Evolutionary conservation across 2,797 vertebrate genomes (phyloP), one percentile per base, ranked within the genome.

Genomic region (Hoplostethus mediterraneus): DNA sequence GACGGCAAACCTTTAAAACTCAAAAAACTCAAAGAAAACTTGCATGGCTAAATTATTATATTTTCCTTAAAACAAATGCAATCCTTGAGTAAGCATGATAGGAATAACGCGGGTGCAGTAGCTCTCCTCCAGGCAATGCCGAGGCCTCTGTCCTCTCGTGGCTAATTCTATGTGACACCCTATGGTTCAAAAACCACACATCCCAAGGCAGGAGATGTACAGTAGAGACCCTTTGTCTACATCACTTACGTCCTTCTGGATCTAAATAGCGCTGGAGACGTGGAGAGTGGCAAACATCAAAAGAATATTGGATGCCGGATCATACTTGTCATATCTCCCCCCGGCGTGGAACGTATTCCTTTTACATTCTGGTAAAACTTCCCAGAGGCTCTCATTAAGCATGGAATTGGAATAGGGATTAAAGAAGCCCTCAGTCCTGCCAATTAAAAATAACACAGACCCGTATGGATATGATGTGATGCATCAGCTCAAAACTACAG

Each of bases 151-250:
- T 16, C 10, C 40, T 63, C n/a, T 71, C 52, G 54, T 14, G 17
- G 55, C 38, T 63, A 36, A 68, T 75, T 33, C 47, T 8, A 63
- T 60, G 49, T 63, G 68, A 76, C 42, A 67, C 7, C 6, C 31
- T 2, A 14, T 16, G 44, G 10, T 64, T 31, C 36, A 11, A 44
- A 55, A 25, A 25, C n/a, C 42, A 8, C 33, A 62, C 21, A 57
- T 17, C 69, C 73, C 55, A 21, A 42, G 55, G 71, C 17, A 45
- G 16, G 42, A 28, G 21, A 28, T 47, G 13, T 33, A 55, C 49
- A 67, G 21, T 16, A 57, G 25, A 2, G 14, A 7, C 21, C 16
- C 33, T n/a, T 3, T 6, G 17, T 69, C 44, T 52, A 6, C n/a
- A 57, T 25, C 44, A 28, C 25, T 55, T 4, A 60, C n/a, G n/a